Base-by-base conservation (phyloP, 2,888 invertebrate species). In the Nomada hirtipes region DNA sequence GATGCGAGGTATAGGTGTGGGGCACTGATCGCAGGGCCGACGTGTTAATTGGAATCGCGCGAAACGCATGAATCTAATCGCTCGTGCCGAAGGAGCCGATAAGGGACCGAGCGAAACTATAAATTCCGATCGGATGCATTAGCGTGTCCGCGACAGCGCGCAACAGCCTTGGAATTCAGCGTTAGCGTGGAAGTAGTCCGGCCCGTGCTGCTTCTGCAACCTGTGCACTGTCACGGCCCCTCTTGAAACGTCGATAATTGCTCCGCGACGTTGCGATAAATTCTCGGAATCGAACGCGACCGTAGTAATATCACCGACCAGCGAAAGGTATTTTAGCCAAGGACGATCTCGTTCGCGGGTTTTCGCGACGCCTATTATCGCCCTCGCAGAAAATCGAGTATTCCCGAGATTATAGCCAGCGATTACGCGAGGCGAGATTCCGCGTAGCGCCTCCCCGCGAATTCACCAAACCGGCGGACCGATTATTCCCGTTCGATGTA, bases 91-190 rank as follows among this genome's bases (percentile, higher is more conserved):
- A 79, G 79, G 82, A 85, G 72, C 69, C 83, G 90, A 90, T 89
- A 88, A 82, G 76, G 73, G 76, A 65, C 63, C 80, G 80, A 84
- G 78, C 79, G 88, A 88, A 88, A 90, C 90, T 86, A 91, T 91
- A 91, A 91, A 91, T 91, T 90, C 87, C 87, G 86, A 88, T 89
- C 84, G 88, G 87, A 86, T 88, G 89, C 89, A 91, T 91, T 91
- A 91, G 88, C 90, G 71, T 76, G 85, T 79, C 36, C 69, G 55
- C 68, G 61, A 65, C 69, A 55, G 53, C 52, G 52, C 52, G 71
- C 80, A 68, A 60, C 81, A 47, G 65, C 42, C 23, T 57, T 65
- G 78, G 77, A 83, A 83, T 83, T 50, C 77, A 57, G 67, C 64
- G 67, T 67, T 76, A 76, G 42, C 69, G 73, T 59, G 77, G 67